Percentiles rank a stretch among this genome's conserved stretches.
Evolutionary conservation across 2,888 invertebrate genomes (phyloP).

Genomic region (Cerastis rubricosa): DNA sequence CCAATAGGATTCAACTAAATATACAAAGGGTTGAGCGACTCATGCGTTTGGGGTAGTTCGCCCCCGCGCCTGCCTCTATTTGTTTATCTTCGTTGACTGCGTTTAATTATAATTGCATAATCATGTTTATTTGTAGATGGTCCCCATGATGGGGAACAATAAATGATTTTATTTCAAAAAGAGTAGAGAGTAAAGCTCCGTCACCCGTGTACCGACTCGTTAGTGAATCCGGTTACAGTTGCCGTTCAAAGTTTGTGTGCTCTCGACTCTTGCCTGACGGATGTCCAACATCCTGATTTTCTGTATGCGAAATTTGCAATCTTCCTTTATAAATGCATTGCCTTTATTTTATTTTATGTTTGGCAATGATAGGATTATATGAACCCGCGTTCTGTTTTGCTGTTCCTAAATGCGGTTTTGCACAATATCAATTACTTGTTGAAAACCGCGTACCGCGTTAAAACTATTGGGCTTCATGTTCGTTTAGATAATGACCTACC

Average conservation of each 20-base stretch:
- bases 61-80: conserved; percentile 29
- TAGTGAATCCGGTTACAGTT: conserved; percentile 86
- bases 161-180: conserved; percentile 68
- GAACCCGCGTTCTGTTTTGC: conserved; percentile 12
- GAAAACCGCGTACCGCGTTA: too few species aligned
- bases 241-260: conserved; percentile 85
- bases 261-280: conserved; percentile 79
- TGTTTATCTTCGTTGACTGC: conserved; percentile 32
- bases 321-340: conserved; percentile 63
- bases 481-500: conserved; percentile 10
- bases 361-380: conserved; percentile 13
- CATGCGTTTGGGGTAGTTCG: conserved; percentile 53
- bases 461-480: conserved; percentile 15
- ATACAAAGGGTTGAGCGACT: conserved; percentile 71
- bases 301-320: conserved; percentile 65
- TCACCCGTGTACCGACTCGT: conserved; percentile 81
- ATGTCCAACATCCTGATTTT: conserved; percentile 80
- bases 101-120: conserved; percentile 38
- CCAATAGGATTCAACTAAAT: conserved; percentile 82
- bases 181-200: conserved; percentile 60
- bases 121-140: conserved; percentile 41
- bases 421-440: conserved; percentile 26
- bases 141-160: conserved; percentile 41
- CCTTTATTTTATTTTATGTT: conserved; percentile 53
- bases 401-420: conserved; percentile 25